These are phyloP conservation scores for Hoplodrina ambigua DNA, from an alignment of 2,888 invertebrate genomes.

Conservation along the genomic window DNA sequence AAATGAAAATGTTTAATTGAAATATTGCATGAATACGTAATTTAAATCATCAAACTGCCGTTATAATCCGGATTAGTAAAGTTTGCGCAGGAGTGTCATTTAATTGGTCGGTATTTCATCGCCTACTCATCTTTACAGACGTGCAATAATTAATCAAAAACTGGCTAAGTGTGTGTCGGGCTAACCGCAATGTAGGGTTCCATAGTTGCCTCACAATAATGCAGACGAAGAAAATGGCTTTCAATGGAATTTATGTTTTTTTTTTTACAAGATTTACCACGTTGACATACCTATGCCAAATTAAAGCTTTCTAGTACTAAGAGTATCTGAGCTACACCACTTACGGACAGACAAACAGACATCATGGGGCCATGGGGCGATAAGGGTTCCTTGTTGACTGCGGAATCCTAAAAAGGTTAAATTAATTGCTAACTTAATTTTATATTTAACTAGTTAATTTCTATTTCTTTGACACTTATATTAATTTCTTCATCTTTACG, in stretches of 20 bases:
- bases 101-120: conserved; percentile 67
- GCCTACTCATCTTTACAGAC: conserved; percentile 65
- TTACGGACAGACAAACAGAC: too few relatives aligned
- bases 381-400: too few relatives aligned
- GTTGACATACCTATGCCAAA: too few relatives aligned
- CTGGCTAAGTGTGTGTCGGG: too few relatives aligned
- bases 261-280: too few relatives aligned
- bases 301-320: too few relatives aligned
- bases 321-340: too few relatives aligned
- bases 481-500: conserved; percentile 25
- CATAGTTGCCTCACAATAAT: too few relatives aligned
- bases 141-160: conserved; percentile 54
- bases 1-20: conserved; percentile 50
- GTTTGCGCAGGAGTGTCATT: conserved; percentile 62
- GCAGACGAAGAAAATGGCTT: too few relatives aligned
- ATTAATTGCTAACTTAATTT: conserved; percentile 33
- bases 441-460: conserved; percentile 16
- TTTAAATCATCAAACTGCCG: conserved; percentile 45
- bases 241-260: too few relatives aligned
- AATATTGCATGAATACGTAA: conserved; percentile 45
- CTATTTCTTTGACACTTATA: conserved; percentile 15
- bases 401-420: conserved; percentile 6
- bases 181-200: too few relatives aligned
- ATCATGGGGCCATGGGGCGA: too few relatives aligned
- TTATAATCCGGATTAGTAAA: conserved; percentile 64